Conservation (phyloP, 1,140 invertebrate genomes). For the Apis florea region DNA sequence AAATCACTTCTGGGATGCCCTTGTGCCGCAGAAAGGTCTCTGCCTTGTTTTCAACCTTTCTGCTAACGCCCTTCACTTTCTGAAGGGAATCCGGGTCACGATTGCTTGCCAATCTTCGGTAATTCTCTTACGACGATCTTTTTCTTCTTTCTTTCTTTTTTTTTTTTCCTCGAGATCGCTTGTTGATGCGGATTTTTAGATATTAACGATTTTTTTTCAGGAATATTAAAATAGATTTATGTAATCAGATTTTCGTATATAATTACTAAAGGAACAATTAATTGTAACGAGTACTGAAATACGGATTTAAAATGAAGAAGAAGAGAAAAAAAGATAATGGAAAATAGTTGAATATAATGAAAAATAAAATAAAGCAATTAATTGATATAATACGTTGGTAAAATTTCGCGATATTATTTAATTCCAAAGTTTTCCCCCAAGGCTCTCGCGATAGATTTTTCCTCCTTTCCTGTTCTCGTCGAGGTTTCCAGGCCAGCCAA, state of each 20-base stretch:
- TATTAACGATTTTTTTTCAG: too few species aligned
- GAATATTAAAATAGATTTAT: too few species aligned
- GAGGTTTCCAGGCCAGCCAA: neutral
- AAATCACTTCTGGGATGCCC: conserved; percentile 37
- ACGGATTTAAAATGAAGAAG: too few species aligned
- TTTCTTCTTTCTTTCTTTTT: neutral
- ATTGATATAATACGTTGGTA: neutral
- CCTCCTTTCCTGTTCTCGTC: too few species aligned
- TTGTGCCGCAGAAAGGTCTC: conserved; percentile 31
- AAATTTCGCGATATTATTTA: neutral
- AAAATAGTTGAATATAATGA: neutral
- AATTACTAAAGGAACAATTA: too few species aligned
- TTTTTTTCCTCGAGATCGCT: neutral
- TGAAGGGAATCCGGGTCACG: conserved; percentile 24
- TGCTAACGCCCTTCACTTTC: neutral
- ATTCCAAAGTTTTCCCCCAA: neutral
- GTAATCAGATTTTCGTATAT: too few species aligned
- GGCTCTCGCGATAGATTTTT: neutral
- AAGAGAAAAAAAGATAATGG: neutral
- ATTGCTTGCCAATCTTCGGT: neutral
- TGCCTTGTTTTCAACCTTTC: neutral
- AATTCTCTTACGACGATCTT: neutral
- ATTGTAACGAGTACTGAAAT: neutral
- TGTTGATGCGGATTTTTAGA: neutral
- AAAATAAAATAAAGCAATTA: neutral